Evolutionary conservation across 1,140 invertebrate species (phyloP).

Genomic region (Oscheius sp.): DNA sequence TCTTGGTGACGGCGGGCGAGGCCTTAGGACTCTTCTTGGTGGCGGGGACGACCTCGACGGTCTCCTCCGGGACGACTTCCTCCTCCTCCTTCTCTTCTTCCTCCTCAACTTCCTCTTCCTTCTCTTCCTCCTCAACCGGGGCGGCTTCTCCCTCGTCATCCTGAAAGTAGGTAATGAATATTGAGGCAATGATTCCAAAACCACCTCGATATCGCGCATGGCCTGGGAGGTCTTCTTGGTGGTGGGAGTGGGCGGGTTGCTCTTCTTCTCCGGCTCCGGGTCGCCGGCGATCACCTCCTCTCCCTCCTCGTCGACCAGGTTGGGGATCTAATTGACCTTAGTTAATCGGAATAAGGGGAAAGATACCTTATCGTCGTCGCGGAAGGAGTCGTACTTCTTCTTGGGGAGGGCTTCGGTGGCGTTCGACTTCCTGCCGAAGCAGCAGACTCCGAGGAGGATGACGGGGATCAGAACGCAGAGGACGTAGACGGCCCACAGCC

Average conservation of each 20-base stretch:
- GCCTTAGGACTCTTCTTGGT: too few species aligned
- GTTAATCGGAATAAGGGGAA: not conserved
- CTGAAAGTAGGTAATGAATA: too few species aligned
- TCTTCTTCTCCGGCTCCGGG: not conserved
- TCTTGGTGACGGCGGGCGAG: not conserved
- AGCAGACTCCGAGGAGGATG: conserved; percentile 75
- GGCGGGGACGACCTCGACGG: too few species aligned
- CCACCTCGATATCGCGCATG: not conserved
- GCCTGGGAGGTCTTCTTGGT: not conserved
- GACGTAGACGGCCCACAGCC: conserved; percentile 82
- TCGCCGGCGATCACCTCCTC: conserved; percentile 15
- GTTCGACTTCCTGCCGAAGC: conserved; percentile 66
- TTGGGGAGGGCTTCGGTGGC: conserved; percentile 2
- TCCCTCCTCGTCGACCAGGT: conserved; percentile 36
- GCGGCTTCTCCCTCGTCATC: too few species aligned
- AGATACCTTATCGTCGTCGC: conserved; percentile 35
- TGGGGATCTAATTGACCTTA: conserved; percentile 15
- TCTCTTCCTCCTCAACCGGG: conserved; percentile 75
- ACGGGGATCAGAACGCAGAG: conserved; percentile 76
- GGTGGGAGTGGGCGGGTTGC: not conserved
- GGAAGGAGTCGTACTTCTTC: conserved; percentile 28
- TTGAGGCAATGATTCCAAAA: too few species aligned
- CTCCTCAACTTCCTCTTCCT: conserved; percentile 79
- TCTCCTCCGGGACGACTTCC: conserved; percentile 63
- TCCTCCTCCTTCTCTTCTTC: conserved; percentile 64